A percentile compares a stretch with the other conserved stretches of the same genome.
phyloP scores from a whole-genome alignment of 2,888 invertebrate species.

The Drosophila anomalata region DNA sequence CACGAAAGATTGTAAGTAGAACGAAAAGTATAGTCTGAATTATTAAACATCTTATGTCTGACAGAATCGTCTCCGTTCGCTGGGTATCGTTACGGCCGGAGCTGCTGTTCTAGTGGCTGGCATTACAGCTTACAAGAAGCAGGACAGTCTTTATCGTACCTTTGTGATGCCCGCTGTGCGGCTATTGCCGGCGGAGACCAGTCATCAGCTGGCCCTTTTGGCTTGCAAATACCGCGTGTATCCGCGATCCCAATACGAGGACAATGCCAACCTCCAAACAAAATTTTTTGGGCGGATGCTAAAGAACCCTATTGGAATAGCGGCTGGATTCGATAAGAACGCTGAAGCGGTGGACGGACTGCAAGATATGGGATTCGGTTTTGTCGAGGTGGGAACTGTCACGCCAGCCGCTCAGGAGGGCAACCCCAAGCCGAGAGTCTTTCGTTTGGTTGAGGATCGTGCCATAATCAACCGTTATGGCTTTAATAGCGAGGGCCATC shows the following conservation, averaged over 20 bases:
- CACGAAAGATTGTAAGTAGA: slow-evolving; percentile 29
- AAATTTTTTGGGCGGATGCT: slow-evolving; percentile 89
- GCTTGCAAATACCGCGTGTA: slow-evolving; percentile 88
- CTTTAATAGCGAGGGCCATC: slow-evolving; percentile 98
- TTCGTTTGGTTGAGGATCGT: slow-evolving; percentile 92
- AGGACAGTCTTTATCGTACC: slow-evolving; percentile 34
- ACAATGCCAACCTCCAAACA: slow-evolving; percentile 85
- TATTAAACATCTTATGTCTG: not conserved
- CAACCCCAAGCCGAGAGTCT: slow-evolving; percentile 96
- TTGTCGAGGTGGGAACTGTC: slow-evolving; percentile 97
- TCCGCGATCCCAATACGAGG: slow-evolving; percentile 54
- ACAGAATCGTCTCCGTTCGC: slow-evolving; percentile 58
- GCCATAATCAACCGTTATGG: slow-evolving; percentile 98
- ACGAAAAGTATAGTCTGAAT: not conserved
- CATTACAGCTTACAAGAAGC: slow-evolving; percentile 49
- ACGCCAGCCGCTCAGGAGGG: slow-evolving; percentile 97
- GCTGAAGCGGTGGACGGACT: slow-evolving; percentile 95
- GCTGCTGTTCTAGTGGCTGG: slow-evolving; percentile 54
- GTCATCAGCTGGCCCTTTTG: slow-evolving; percentile 91
- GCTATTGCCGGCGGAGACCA: slow-evolving; percentile 90
- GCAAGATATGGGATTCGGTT: slow-evolving; percentile 94
- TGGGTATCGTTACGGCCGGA: slow-evolving; percentile 61
- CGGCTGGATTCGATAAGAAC: slow-evolving; percentile 99
- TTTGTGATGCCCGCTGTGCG: slow-evolving; percentile 78
- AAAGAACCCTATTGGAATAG: slow-evolving; percentile 97